Evolutionary conservation across 2,888 invertebrate genomes (phyloP).

Genomic region (Himalopsyche kuldschensis): DNA sequence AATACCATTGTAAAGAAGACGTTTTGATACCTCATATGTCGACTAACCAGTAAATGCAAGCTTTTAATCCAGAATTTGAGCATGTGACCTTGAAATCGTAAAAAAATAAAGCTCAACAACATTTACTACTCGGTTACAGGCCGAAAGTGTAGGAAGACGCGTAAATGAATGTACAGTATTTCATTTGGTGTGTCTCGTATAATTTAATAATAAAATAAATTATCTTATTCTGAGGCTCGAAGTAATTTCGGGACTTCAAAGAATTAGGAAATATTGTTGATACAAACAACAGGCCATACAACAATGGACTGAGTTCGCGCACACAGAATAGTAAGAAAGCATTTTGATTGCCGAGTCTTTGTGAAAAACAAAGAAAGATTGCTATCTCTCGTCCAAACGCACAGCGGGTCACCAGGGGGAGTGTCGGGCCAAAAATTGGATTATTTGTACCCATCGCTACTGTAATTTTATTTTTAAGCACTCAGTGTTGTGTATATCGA

Average conservation of each 20-base stretch:
- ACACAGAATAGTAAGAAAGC: neutral
- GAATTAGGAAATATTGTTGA: neutral
- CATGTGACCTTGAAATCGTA: no score
- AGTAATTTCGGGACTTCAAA: neutral
- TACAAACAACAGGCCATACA: neutral
- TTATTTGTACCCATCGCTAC: no score
- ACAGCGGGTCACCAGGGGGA: neutral
- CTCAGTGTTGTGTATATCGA: no score
- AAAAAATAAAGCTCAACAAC: no score
- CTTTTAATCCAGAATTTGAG: no score
- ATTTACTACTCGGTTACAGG: no score
- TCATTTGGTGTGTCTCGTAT: neutral
- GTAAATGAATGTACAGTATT: no score
- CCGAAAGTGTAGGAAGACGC: no score
- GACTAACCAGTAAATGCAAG: no score
- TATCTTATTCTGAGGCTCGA: neutral
- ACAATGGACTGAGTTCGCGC: neutral
- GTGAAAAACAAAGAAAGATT: slow-evolving; percentile 11
- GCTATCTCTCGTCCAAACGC: slow-evolving; percentile 1
- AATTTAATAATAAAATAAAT: neutral
- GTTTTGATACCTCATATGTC: no score
- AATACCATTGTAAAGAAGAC: no score
- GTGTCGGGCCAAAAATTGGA: neutral
- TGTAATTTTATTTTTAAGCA: no score
- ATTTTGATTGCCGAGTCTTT: neutral